Evolutionary conservation across 2,113 vertebrate species (phyloP).

Genomic region (Brachypteracias leptosomus): DNA sequence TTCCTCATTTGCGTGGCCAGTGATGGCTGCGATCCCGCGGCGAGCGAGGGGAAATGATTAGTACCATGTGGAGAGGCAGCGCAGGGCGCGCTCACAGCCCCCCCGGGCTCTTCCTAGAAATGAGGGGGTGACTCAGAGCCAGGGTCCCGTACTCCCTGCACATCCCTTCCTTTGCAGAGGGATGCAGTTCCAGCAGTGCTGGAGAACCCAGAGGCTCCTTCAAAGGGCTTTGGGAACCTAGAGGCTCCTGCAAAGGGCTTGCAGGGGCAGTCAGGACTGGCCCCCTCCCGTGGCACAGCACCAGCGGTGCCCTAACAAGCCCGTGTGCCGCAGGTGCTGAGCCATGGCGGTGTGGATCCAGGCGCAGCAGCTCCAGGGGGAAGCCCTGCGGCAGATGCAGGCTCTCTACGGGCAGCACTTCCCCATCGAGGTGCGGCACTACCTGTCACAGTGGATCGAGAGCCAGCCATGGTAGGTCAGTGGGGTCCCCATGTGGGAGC

Average conservation of each 20-base stretch:
- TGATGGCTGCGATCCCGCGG: not conserved
- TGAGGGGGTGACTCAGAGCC: not conserved
- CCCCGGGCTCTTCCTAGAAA: not conserved
- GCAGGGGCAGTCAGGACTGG: not conserved
- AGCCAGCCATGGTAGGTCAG: conserved; percentile 88
- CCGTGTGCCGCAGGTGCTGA: conserved; percentile 69
- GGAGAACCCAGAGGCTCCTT: accelerated
- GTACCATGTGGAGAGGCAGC: not conserved
- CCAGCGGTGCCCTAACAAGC: not conserved
- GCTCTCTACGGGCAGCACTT: conserved; percentile 97
- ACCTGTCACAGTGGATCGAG: conserved; percentile 96
- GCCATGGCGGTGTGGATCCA: conserved; percentile 98
- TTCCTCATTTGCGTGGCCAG: conserved; percentile 33
- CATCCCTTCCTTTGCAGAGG: not conserved
- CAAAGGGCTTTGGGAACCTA: accelerated
- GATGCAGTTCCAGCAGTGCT: not conserved
- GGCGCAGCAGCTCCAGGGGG: conserved; percentile 97
- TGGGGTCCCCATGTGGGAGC: accelerated
- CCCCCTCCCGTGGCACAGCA: accelerated
- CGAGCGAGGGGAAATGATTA: not conserved
- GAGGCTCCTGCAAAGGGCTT: not conserved
- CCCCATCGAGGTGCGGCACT: conserved; percentile 96
- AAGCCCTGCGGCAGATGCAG: conserved; percentile 97
- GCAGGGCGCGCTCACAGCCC: accelerated
- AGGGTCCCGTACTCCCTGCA: not conserved